These are phyloP conservation scores for Drosophila sordidapex DNA, from an alignment of 2,888 invertebrate genomes.

Conservation along the genomic window DNA sequence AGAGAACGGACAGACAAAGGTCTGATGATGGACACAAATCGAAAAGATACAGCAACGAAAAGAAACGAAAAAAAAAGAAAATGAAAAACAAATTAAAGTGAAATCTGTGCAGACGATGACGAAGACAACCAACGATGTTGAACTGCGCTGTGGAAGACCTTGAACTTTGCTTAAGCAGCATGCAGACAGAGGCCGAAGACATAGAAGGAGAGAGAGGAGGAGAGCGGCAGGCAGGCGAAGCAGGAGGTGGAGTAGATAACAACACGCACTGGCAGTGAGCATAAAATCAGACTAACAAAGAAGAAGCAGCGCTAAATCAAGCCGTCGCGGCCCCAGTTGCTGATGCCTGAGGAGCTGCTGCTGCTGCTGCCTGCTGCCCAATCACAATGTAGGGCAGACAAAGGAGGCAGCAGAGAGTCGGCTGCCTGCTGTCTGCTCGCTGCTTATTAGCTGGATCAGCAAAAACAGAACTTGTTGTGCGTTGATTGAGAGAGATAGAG, in stretches of 20 bases:
- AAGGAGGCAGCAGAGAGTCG: constrained; percentile 13
- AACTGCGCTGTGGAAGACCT: constrained; percentile 60
- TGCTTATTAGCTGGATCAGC: constrained; percentile 60
- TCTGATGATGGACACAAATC: constrained; percentile 32
- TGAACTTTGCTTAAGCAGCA: constrained; percentile 70
- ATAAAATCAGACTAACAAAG: constrained; percentile 51
- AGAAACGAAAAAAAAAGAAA: neutral
- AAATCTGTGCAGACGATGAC: constrained; percentile 55
- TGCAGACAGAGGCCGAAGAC: constrained; percentile 28
- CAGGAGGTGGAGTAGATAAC: constrained; percentile 15
- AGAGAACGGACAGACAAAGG: constrained; percentile 44
- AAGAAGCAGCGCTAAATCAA: constrained; percentile 55
- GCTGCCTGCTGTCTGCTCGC: constrained; percentile 27
- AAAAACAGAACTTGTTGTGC: constrained; percentile 50
- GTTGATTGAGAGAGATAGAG: constrained; percentile 7
- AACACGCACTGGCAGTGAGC: constrained; percentile 45
- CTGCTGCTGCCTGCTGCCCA: constrained; percentile 3
- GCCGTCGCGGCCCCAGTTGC: constrained; percentile 19
- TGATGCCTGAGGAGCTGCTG: constrained; percentile 11
- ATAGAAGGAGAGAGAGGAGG: neutral
- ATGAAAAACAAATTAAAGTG: constrained; percentile 47
- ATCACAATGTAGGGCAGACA: constrained; percentile 56
- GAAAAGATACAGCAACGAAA: constrained; percentile 15
- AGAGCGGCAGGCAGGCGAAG: constrained; percentile 27
- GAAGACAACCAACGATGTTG: constrained; percentile 40